These are phyloP conservation scores for Dinothrombium tinctorium DNA, from an alignment of 1,140 invertebrate species.

Conservation along the genomic window DNA sequence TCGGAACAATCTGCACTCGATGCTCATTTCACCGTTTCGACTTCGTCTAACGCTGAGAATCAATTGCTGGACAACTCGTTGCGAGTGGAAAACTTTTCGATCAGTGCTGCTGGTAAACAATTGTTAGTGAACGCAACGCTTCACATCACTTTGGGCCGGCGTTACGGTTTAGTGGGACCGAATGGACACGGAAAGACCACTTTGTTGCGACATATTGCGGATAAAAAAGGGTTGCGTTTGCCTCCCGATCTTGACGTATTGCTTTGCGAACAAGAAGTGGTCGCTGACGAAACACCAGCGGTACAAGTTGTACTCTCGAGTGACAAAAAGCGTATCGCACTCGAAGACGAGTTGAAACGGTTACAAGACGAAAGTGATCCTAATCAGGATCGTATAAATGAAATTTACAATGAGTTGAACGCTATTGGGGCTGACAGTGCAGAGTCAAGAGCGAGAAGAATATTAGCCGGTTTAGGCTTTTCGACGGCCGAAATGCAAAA, in stretches of 20 bases:
- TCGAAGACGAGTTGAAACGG: conserved; percentile 52
- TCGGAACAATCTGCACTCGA: conserved; percentile 1
- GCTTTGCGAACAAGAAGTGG: conserved; percentile 95
- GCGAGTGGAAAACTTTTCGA: conserved; percentile 79
- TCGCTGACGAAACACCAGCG: conserved; percentile 69
- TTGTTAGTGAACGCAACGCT: conserved; percentile 90
- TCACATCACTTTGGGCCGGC: conserved; percentile 69
- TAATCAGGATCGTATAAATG: conserved; percentile 24
- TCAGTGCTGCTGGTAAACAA: conserved; percentile 89
- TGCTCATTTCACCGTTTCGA: conserved; percentile 12
- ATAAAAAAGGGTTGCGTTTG: conserved; percentile 54
- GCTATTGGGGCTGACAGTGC: conserved; percentile 91
- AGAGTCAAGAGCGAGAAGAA: conserved; percentile 74
- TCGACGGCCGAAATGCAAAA: conserved; percentile 68
- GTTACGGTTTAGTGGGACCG: conserved; percentile 87
- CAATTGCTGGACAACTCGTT: conserved; percentile 12
- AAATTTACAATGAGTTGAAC: conserved; percentile 82
- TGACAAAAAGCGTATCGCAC: conserved; percentile 57
- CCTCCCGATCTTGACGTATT: conserved; percentile 91
- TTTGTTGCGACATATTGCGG: conserved; percentile 69
- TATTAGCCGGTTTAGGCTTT: conserved; percentile 90
- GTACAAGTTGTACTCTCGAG: conserved; percentile 78
- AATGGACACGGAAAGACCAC: conserved; percentile 93
- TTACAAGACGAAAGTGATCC: conserved; percentile 43
- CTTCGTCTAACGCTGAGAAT: background rate